These are phyloP conservation scores for Diplodus puntazzo DNA, from an alignment of 2,797 vertebrate species.

Conservation along the genomic window DNA sequence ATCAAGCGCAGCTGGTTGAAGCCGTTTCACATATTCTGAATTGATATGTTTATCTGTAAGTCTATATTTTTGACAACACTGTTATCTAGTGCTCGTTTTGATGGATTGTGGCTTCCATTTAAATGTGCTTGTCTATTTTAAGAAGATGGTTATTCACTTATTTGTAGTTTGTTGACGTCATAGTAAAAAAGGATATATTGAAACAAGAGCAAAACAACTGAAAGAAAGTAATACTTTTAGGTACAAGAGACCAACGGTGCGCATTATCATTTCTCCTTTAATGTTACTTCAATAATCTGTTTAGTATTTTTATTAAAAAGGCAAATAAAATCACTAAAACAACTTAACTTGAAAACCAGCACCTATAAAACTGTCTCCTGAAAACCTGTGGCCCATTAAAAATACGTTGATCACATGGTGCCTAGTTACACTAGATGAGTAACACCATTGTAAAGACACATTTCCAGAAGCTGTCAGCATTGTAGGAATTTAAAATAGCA, in stretches of 20 bases:
- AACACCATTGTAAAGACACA: neutral
- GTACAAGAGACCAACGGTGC: neutral
- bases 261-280: neutral
- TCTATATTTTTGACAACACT: too few relatives aligned
- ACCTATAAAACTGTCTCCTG: neutral
- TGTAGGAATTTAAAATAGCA: neutral
- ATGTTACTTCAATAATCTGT: neutral
- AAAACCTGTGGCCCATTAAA: neutral
- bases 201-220: neutral
- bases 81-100: neutral
- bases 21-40: too few relatives aligned
- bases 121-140: neutral
- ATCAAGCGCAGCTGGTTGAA: too few relatives aligned
- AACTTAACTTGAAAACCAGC: neutral
- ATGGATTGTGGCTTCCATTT: neutral
- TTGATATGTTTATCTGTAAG: too few relatives aligned
- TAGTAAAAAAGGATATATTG: neutral
- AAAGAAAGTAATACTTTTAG: neutral
- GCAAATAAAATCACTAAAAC: neutral
- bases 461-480: conserved; percentile 10
- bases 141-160: neutral
- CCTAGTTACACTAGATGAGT: neutral
- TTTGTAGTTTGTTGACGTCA: neutral
- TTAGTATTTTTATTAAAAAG: neutral
- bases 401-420: conserved; percentile 10